Evolutionary conservation across 2,888 invertebrate species (phyloP).

Genomic region (Adelphocoris suturalis): DNA sequence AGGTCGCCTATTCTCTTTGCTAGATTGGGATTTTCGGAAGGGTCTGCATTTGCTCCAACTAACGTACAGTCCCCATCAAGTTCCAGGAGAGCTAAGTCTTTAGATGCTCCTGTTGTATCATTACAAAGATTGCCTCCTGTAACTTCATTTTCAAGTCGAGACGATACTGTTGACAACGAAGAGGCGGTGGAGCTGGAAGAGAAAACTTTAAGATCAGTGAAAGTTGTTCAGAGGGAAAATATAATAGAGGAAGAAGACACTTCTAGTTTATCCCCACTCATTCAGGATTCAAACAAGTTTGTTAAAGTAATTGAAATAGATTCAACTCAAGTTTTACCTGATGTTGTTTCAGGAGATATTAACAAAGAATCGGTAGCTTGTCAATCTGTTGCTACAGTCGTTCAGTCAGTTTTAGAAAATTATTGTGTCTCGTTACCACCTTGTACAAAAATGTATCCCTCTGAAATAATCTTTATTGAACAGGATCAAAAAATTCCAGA

Average conservation of each 20-base stretch:
- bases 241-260: constrained; percentile 74
- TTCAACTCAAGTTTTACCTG: constrained; percentile 42
- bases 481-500: constrained; percentile 65
- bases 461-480: constrained; percentile 58
- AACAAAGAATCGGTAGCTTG: constrained; percentile 29
- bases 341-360: constrained; percentile 26
- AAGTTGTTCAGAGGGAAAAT: constrained; percentile 70
- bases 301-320: constrained; percentile 53
- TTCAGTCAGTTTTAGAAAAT: constrained; percentile 56
- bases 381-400: constrained; percentile 52
- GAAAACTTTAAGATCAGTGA: constrained; percentile 74
- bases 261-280: constrained; percentile 71
- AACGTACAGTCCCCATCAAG: constrained; percentile 88
- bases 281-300: constrained; percentile 68
- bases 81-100: constrained; percentile 89
- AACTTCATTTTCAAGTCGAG: constrained; percentile 93
- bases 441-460: constrained; percentile 52
- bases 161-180: constrained; percentile 90
- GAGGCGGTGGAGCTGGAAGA: constrained; percentile 78
- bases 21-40: constrained; percentile 89
- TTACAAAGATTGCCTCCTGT: constrained; percentile 88
- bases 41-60: constrained; percentile 87
- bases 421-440: constrained; percentile 61
- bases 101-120: constrained; percentile 91
- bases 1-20: constrained; percentile 89